Evolutionary conservation across 1,140 invertebrate genomes (phyloP), one percentile per base, ranked within the genome.

Genomic region (Drosophila orena): DNA sequence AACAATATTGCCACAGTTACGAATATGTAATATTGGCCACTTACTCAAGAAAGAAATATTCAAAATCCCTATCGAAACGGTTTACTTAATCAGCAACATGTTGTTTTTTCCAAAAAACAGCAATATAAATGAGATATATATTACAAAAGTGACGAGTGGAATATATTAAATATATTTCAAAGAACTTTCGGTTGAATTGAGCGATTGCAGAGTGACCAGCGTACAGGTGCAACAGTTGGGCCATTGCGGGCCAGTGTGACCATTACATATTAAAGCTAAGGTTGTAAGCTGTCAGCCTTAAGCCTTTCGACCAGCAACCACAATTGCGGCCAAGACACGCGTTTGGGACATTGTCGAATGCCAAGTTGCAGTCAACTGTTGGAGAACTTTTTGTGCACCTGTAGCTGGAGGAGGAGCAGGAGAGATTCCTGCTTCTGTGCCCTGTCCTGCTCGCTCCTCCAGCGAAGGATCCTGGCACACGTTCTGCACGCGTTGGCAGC

Each of bases 311-410:
- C 22, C 15, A 38, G 8, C 38, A 40, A 40, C 34, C 58, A 11
- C 14, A 58, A 57, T 30, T 14, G 12, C 17, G 24, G n/a, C 0
- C 14, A 10, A 42, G 35, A 30, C 58, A 20, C 15, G 50, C 4
- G 7, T 50, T 47, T 27, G n/a, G 17, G 4, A 34, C 35, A 15
- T 47, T 24, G 20, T 15, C 22, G 14, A 42, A 34, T 62, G 69
- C 50, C 50, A 64, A 22, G 30, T 43, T 50, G 11, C 50, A 64
- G 71, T 50, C 50, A 56, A 64, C 24, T 62, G 12, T 42, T 50
- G 14, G 20, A 2, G 20, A 74, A 74, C 60, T 74, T 64, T 50
- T 64, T 64, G 24, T 64, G 24, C 44, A 34, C 59, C 58, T 42
- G 58, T 49, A 38, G 11, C 27, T 12, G 58, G 46, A 38, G 4